These are phyloP conservation scores for Scarus forsteni DNA, from an alignment of 2,797 vertebrate genomes.

Conservation along the genomic window DNA sequence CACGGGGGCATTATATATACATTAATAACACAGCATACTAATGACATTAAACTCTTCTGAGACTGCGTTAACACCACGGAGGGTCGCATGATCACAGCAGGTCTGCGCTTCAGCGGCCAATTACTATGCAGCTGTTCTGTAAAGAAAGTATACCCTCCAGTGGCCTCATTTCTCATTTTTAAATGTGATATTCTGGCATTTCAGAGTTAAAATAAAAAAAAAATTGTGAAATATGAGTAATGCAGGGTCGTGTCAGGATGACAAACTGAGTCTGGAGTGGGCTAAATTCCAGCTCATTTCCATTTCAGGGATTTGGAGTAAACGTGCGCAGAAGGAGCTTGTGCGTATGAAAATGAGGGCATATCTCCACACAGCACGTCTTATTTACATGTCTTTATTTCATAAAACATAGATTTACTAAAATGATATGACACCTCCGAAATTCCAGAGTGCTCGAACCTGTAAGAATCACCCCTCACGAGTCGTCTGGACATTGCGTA, in stretches of 20 bases:
- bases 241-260: background rate
- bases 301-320: conserved; percentile 26
- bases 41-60: background rate
- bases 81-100: conserved; percentile 14
- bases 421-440: background rate
- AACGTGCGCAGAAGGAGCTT: conserved; percentile 11
- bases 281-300: background rate
- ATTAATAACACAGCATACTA: background rate
- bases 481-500: conserved; percentile 49
- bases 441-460: conserved; percentile 24
- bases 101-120: conserved; percentile 1
- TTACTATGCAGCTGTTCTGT: conserved; percentile 32
- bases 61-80: background rate
- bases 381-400: background rate
- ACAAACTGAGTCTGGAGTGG: background rate
- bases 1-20: background rate
- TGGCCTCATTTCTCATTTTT: conserved; percentile 26
- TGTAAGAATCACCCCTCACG: conserved; percentile 34
- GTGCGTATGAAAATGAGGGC: conserved; percentile 24
- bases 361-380: conserved; percentile 3
- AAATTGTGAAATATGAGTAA: background rate
- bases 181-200: background rate
- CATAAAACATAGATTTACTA: background rate
- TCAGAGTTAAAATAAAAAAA: background rate
- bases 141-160: conserved; percentile 41